Conservation (phyloP, 2,113 vertebrate genomes). For the Tringa solitaria region DNA sequence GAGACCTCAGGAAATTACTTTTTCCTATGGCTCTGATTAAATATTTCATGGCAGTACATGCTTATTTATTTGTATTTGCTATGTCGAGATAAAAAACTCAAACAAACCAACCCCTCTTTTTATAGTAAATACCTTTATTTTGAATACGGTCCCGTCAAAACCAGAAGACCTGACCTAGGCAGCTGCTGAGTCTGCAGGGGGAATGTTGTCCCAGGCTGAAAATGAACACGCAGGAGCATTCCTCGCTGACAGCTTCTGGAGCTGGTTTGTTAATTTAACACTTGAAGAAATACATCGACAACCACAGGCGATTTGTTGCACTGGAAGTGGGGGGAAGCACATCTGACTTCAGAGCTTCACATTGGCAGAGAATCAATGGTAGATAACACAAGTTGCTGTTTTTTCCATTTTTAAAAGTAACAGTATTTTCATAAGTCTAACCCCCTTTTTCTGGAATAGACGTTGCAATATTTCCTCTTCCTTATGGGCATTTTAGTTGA, state of each 20-base stretch:
- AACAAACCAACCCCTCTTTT: neutral
- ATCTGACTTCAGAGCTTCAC: neutral
- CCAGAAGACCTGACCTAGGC: neutral
- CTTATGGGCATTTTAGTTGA: neutral
- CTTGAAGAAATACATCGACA: neutral
- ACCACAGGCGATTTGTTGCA: neutral
- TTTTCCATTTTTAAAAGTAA: neutral
- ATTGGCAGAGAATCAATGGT: neutral
- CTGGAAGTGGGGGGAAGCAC: neutral
- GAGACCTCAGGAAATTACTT: constrained; percentile 30
- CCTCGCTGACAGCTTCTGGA: neutral
- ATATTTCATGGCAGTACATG: constrained; percentile 17
- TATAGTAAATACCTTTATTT: neutral
- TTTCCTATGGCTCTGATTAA: constrained; percentile 20
- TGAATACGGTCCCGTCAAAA: neutral
- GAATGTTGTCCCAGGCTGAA: neutral
- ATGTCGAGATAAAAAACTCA: neutral
- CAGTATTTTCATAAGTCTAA: neutral
- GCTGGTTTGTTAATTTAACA: constrained; percentile 24
- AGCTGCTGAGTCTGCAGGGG: neutral
- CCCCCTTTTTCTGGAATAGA: neutral
- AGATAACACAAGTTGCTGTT: neutral
- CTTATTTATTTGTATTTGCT: constrained; percentile 28
- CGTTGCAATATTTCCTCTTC: neutral
- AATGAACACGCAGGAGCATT: neutral